Percentiles rank a stretch among this genome's conserved stretches.
phyloP scores from a whole-genome alignment of 2,797 vertebrate genomes.

The Apodemus agrarius region DNA sequence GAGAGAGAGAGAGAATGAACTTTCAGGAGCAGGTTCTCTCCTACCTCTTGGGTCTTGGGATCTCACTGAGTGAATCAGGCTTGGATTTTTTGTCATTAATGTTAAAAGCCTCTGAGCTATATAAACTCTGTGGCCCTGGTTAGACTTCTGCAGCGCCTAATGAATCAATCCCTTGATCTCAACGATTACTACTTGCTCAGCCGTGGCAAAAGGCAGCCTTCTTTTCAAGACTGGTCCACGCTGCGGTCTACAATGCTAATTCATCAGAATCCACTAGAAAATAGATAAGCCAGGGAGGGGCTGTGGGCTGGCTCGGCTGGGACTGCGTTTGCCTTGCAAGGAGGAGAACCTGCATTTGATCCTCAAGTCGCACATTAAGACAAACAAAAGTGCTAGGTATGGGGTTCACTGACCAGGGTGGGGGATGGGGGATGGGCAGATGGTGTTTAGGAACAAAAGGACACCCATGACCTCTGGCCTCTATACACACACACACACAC shows the following conservation, averaged over 20 bases:
- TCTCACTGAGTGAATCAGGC: not conserved
- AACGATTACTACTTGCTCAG: rapidly evolving
- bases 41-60: not conserved
- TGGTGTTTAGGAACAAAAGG: not conserved
- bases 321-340: not conserved
- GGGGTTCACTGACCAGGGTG: not conserved
- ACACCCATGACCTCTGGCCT: not conserved
- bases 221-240: not conserved
- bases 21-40: not conserved
- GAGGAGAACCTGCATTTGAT: too few relatives aligned
- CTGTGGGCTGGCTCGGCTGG: not conserved
- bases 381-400: not conserved
- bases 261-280: not conserved
- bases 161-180: not conserved
- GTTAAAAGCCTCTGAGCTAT: not conserved
- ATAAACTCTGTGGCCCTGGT: not conserved
- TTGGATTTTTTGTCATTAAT: not conserved
- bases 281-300: too few relatives aligned
- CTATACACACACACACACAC: too few relatives aligned
- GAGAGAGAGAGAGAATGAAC: not conserved
- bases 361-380: not conserved
- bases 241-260: rapidly evolving
- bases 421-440: not conserved
- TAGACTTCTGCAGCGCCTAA: not conserved
- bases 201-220: not conserved